Evolutionary conservation across 2,113 vertebrate species (phyloP).

Genomic region (Tragelaphus imberbis): DNA sequence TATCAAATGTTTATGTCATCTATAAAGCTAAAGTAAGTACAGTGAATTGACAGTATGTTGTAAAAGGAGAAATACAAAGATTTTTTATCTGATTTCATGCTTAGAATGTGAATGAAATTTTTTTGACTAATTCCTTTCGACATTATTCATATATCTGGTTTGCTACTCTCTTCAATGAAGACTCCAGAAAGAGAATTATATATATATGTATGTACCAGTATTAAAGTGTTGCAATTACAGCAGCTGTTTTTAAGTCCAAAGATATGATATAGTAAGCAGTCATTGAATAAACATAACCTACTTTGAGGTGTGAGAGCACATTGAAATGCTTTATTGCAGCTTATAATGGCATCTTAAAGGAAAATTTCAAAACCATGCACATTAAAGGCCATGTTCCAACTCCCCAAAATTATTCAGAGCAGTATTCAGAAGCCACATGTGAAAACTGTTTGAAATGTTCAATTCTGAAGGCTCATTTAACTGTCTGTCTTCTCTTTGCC

Average conservation of each 20-base stretch:
- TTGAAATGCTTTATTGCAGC: slow-evolving; percentile 38
- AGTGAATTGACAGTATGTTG: background rate
- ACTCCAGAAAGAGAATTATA: slow-evolving; percentile 9
- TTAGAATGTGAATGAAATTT: slow-evolving; percentile 44
- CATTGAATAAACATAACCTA: slow-evolving; percentile 11
- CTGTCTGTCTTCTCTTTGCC: slow-evolving; percentile 58
- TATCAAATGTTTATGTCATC: slow-evolving; percentile 41
- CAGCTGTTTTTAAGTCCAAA: slow-evolving; percentile 16
- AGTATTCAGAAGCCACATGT: slow-evolving; percentile 61
- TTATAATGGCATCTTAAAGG: slow-evolving; percentile 51
- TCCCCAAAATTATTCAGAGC: slow-evolving; percentile 42
- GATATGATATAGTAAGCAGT: slow-evolving; percentile 7
- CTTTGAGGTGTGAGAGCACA: slow-evolving; percentile 58
- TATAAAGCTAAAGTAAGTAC: background rate
- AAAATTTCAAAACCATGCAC: slow-evolving; percentile 56
- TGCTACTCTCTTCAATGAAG: slow-evolving; percentile 48
- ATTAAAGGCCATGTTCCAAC: slow-evolving; percentile 33
- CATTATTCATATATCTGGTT: background rate
- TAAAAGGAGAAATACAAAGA: slow-evolving; percentile 11
- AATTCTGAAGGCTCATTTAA: slow-evolving; percentile 57
- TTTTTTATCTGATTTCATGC: slow-evolving; percentile 30
- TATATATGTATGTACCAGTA: background rate
- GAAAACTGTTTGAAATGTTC: slow-evolving; percentile 60
- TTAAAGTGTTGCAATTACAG: slow-evolving; percentile 33
- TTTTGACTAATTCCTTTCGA: slow-evolving; percentile 9